Conservation (phyloP, 1,140 invertebrate genomes). For the Drosophila elegans region DNA sequence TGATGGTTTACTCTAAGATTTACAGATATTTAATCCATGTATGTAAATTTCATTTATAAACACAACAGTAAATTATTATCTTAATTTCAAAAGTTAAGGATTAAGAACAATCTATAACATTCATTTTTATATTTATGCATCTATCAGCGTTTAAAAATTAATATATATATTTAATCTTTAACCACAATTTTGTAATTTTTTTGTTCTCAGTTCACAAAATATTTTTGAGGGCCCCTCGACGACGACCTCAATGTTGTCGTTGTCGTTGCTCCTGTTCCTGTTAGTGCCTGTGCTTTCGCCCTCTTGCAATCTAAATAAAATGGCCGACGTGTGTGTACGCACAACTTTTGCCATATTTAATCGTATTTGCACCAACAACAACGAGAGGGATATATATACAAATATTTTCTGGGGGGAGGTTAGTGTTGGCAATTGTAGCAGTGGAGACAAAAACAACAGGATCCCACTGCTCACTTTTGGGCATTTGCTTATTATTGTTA, state of each 20-base stretch:
- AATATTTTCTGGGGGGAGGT: conserved; percentile 28
- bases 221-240: conserved; percentile 52
- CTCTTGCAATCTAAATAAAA: conserved; percentile 79
- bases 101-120: too few relatives aligned
- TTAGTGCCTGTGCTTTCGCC: conserved; percentile 54
- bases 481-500: conserved; percentile 82
- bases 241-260: conserved; percentile 60
- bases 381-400: conserved; percentile 10
- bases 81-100: too few relatives aligned
- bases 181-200: not conserved
- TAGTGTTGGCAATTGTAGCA: conserved; percentile 48
- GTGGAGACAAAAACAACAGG: conserved; percentile 7
- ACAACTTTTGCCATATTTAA: conserved; percentile 83
- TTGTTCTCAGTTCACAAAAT: conserved; percentile 36
- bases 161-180: too few relatives aligned
- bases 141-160: too few relatives aligned
- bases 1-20: too few relatives aligned
- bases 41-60: too few relatives aligned
- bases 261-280: conserved; percentile 37
- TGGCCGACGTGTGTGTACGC: conserved; percentile 77
- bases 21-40: too few relatives aligned
- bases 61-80: too few relatives aligned
- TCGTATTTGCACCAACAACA: conserved; percentile 64
- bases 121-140: too few relatives aligned
- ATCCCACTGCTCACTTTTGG: conserved; percentile 63